These are phyloP conservation scores for Montipora efflorescens DNA, from an alignment of 64 coral and sea anemone species.

Conservation along the genomic window DNA sequence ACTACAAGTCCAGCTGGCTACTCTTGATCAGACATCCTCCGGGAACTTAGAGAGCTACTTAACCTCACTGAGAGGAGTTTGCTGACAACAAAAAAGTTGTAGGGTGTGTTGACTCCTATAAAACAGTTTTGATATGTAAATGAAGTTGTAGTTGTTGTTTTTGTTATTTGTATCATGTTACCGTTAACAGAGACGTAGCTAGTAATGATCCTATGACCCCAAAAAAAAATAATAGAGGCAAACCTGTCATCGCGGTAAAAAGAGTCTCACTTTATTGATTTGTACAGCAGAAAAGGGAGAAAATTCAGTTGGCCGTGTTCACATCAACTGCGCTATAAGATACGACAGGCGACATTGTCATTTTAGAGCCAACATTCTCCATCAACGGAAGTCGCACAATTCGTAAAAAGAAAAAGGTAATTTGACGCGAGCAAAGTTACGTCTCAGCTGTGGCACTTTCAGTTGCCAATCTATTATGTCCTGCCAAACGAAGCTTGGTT, in stretches of 20 bases:
- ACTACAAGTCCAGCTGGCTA: constrained; percentile 4
- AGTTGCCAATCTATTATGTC: constrained; percentile 9
- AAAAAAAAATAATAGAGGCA: too few species aligned
- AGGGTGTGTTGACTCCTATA: neutral
- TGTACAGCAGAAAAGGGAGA: too few species aligned
- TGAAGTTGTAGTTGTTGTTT: neutral
- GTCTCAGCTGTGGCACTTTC: neutral
- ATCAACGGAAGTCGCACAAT: neutral
- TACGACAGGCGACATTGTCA: neutral
- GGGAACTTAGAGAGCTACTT: constrained; percentile 14
- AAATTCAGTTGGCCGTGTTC: too few species aligned
- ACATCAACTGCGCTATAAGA: neutral
- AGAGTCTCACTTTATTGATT: too few species aligned
- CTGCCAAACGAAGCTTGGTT: neutral
- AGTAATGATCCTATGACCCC: too few species aligned
- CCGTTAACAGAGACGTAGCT: too few species aligned
- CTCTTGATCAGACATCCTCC: neutral
- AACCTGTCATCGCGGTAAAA: too few species aligned
- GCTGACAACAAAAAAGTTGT: neutral
- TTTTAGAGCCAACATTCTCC: constrained; percentile 16
- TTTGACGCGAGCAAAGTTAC: neutral
- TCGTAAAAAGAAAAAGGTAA: neutral
- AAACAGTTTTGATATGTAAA: neutral
- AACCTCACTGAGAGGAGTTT: constrained; percentile 18
- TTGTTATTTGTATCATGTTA: neutral